These are phyloP conservation scores for Nomada hirtipes DNA, from an alignment of 2,888 invertebrate species.

Conservation along the genomic window DNA sequence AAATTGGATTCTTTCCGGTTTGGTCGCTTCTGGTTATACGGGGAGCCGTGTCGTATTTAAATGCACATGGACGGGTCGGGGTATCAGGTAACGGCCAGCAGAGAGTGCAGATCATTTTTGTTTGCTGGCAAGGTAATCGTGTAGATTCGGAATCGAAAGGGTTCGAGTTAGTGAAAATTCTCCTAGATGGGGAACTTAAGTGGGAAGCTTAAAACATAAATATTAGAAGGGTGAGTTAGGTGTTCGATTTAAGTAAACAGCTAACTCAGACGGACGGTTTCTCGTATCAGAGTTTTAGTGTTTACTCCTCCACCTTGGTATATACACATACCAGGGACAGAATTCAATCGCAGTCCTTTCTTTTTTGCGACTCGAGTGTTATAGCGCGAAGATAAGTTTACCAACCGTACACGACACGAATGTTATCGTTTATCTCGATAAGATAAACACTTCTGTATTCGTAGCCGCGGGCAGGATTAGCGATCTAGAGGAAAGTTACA, in stretches of 20 bases:
- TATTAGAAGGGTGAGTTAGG: background rate
- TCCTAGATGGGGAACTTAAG: background rate
- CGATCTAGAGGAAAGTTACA: constrained; percentile 28
- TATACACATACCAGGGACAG: background rate
- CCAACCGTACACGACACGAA: constrained; percentile 14
- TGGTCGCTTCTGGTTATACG: background rate
- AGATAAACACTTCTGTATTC: constrained; percentile 45
- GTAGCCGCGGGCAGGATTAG: constrained; percentile 21
- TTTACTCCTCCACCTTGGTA: background rate
- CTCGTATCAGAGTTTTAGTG: background rate
- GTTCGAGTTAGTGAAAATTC: background rate
- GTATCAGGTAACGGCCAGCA: background rate
- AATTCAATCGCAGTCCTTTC: background rate
- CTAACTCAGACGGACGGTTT: background rate
- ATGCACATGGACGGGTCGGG: background rate
- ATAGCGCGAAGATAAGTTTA: constrained; percentile 20
- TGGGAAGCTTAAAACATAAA: background rate
- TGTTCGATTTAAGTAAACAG: background rate
- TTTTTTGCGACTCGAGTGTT: background rate
- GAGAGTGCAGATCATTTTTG: background rate
- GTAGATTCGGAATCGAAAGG: background rate
- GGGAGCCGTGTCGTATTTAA: background rate
- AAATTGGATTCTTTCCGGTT: constrained; percentile 1
- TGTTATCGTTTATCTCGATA: constrained; percentile 45
- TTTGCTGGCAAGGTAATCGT: background rate